Conservation (phyloP, 1,140 invertebrate species). For the Megathymus violae region DNA sequence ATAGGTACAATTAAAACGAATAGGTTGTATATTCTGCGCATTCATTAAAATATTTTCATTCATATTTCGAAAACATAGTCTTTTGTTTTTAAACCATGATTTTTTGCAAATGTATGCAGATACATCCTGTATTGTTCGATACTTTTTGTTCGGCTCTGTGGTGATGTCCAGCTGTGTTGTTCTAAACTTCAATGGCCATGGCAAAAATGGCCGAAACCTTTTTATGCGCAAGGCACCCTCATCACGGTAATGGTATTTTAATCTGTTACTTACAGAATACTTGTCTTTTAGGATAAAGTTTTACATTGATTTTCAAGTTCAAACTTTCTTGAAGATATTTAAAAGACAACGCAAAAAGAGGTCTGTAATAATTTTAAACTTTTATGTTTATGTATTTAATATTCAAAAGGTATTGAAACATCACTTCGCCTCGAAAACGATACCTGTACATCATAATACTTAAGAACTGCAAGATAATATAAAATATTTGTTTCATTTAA, state of each 20-base stretch:
- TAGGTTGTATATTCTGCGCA: slow-evolving; percentile 8
- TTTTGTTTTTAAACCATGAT: slow-evolving; percentile 16
- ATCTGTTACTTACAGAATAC: slow-evolving; percentile 27
- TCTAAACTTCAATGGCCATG: slow-evolving; percentile 44
- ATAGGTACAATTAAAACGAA: slow-evolving; percentile 12
- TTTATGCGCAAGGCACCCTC: slow-evolving; percentile 35
- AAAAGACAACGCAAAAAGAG: background rate
- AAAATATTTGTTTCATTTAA: too few relatives aligned
- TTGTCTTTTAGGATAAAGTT: slow-evolving; percentile 27
- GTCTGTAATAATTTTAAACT: background rate
- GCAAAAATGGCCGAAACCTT: slow-evolving; percentile 41
- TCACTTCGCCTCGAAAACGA: background rate
- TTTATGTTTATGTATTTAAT: background rate
- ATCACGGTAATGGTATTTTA: slow-evolving; percentile 32
- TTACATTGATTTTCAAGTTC: slow-evolving; percentile 16
- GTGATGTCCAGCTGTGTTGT: slow-evolving; percentile 43
- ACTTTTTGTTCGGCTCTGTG: slow-evolving; percentile 36
- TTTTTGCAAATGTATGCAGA: slow-evolving; percentile 36
- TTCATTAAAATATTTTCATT: background rate
- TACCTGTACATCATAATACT: too few relatives aligned
- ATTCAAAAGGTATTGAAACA: background rate
- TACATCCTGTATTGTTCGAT: slow-evolving; percentile 40
- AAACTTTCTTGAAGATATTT: background rate
- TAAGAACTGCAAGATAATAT: too few relatives aligned
- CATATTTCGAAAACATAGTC: slow-evolving; percentile 4